Conservation (phyloP, 1,140 invertebrate genomes). For the Chironomus tepperi region DNA sequence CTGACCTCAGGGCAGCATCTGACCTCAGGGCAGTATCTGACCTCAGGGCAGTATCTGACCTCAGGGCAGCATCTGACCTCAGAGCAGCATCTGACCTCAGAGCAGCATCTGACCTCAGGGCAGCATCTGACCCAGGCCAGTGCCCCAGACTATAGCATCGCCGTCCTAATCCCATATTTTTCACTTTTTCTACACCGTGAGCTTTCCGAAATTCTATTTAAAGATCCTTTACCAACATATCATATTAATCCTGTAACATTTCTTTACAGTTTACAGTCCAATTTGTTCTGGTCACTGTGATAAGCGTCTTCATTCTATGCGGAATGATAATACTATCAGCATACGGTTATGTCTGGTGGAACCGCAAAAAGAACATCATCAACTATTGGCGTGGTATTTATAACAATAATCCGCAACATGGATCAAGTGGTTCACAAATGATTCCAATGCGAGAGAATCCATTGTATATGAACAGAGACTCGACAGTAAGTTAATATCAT, state of each 20-base stretch:
- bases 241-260: background rate
- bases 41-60: too few species aligned
- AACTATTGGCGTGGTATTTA: constrained; percentile 11
- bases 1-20: too few species aligned
- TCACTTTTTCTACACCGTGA: too few species aligned
- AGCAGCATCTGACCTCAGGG: too few species aligned
- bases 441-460: background rate
- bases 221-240: too few species aligned
- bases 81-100: too few species aligned
- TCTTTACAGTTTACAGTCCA: background rate
- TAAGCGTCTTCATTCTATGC: background rate
- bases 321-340: background rate
- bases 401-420: background rate
- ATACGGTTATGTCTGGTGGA: background rate
- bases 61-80: too few species aligned
- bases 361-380: background rate
- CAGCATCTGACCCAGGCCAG: background rate
- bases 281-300: background rate
- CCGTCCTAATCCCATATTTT: too few species aligned
- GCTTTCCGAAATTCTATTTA: too few species aligned
- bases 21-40: too few species aligned
- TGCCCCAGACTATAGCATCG: background rate
- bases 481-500: background rate
- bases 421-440: background rate
- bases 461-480: background rate